These are phyloP conservation scores for Icerya purchasi DNA, from an alignment of 2,888 invertebrate genomes.

Conservation along the genomic window DNA sequence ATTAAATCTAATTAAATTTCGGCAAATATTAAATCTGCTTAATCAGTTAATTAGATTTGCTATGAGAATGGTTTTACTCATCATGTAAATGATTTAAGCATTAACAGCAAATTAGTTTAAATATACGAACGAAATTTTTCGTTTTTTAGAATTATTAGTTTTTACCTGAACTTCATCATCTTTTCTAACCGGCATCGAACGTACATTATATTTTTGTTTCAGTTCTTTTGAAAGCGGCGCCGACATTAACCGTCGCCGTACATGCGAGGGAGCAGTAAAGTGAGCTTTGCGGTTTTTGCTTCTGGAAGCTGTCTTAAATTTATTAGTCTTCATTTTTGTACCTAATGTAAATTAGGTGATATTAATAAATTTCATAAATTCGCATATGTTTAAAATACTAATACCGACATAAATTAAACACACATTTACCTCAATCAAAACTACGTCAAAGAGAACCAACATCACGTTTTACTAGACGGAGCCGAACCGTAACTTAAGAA, in stretches of 20 bases:
- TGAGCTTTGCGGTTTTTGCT: slow-evolving; percentile 97
- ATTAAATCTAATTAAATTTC: slow-evolving; percentile 7
- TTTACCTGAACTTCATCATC: slow-evolving; percentile 97
- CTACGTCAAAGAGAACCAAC: no score
- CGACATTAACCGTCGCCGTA: slow-evolving; percentile 87
- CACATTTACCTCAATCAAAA: no score
- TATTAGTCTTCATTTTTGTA: slow-evolving; percentile 16
- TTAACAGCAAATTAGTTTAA: background rate
- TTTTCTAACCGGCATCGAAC: slow-evolving; percentile 95
- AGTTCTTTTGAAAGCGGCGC: slow-evolving; percentile 94
- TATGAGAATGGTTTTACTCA: slow-evolving; percentile 2
- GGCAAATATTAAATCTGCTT: background rate
- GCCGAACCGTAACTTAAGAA: no score
- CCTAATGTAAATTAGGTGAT: no score
- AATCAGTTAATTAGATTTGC: slow-evolving; percentile 2
- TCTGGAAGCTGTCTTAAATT: slow-evolving; percentile 40
- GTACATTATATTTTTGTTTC: slow-evolving; percentile 89
- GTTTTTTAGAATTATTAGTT: no score
- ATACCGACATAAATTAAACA: no score
- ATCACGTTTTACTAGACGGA: no score
- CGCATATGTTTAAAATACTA: no score
- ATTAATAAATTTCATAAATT: no score
- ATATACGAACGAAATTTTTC: no score
- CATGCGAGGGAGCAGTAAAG: slow-evolving; percentile 96
- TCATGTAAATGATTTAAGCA: background rate